Base-by-base conservation (phyloP, 2,797 vertebrate genomes). In the Enteromius afrohamiltoni region DNA sequence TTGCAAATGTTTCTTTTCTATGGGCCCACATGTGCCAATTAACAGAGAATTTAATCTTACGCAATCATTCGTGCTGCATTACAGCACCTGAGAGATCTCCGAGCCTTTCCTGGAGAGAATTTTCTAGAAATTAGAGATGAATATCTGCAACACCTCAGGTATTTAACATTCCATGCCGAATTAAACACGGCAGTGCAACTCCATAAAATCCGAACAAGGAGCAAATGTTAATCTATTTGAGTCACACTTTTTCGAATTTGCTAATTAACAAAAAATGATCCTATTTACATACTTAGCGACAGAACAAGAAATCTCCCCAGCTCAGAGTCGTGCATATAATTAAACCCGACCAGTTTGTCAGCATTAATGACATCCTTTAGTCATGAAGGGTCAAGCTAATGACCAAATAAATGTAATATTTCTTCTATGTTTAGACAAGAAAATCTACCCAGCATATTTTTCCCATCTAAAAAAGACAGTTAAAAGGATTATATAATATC, bases 201-300 rank as follows among this genome's bases (percentile, higher is more conserved):
- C 64, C 76, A 79, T 82, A 70, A 84, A 87, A 74, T 71, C 49
- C n/a, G 49, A 67, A 71, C 68, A 79, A 58, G 58, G 82, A 82
- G 79, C 84, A 86, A 84, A 70, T 78, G 79, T 87, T 85, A 87
- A 88, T 85, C 82, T 85, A 47, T 47, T 69, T 65, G 67, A 83
- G 65, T 62, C 68, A 53, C 55, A 69, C 49, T 62, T 73, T 87
- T 83, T 69, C 40, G 64, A 34, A 73, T 84, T 81, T 76, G 55
- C 69, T 78, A 85, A 87, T 87, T 84, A 85, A 80, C 49, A 74
- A 58, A 77, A 78, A 88, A 84, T 83, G 17, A 84, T 76, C 80
- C 51, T 29, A 84, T 87, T 87, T 84, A 80, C 79, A 86, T 80
- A 85, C 86, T 86, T 70, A 83, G 76, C 23, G 37, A 31, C 64